These are phyloP conservation scores for Kryptolebias ocellatus DNA, from an alignment of 2,797 vertebrate species.

Conservation along the genomic window DNA sequence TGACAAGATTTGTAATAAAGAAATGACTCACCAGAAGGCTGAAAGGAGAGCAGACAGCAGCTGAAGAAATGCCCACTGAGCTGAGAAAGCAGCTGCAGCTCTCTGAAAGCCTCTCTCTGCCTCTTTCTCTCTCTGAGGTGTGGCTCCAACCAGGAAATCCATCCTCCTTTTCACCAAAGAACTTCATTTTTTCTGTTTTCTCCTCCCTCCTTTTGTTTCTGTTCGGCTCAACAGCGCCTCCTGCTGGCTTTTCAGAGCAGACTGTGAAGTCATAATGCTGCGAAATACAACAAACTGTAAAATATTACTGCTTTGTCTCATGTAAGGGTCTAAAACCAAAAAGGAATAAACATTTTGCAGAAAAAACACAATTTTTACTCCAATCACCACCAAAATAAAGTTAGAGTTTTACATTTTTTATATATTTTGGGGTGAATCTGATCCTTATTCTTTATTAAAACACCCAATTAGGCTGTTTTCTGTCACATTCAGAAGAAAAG, in stretches of 20 bases:
- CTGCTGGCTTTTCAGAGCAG: slow-evolving; percentile 17
- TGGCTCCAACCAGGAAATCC: slow-evolving; percentile 66
- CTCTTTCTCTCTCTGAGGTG: slow-evolving; percentile 48
- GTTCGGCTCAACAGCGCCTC: slow-evolving; percentile 21
- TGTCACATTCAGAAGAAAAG: too few species aligned
- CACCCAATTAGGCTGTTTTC: too few species aligned
- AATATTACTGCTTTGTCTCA: not conserved
- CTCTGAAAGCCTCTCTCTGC: slow-evolving; percentile 11
- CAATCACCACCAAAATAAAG: too few species aligned
- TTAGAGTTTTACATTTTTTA: too few species aligned
- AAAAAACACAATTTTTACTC: too few species aligned
- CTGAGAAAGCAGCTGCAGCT: slow-evolving; percentile 7
- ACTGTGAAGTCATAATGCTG: too few species aligned
- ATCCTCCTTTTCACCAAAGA: slow-evolving; percentile 24
- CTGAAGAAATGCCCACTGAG: slow-evolving; percentile 17
- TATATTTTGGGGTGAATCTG: too few species aligned
- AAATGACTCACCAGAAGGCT: slow-evolving; percentile 37
- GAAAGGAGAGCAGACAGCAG: not conserved
- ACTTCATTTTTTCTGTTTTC: not conserved
- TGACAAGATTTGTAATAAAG: not conserved
- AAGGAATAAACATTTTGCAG: not conserved
- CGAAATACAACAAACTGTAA: too few species aligned
- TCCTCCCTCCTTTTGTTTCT: not conserved
- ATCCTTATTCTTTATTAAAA: too few species aligned
- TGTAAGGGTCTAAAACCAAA: not conserved